Conservation (phyloP, 2,888 invertebrate species). For the Orchesella flavescens region DNA sequence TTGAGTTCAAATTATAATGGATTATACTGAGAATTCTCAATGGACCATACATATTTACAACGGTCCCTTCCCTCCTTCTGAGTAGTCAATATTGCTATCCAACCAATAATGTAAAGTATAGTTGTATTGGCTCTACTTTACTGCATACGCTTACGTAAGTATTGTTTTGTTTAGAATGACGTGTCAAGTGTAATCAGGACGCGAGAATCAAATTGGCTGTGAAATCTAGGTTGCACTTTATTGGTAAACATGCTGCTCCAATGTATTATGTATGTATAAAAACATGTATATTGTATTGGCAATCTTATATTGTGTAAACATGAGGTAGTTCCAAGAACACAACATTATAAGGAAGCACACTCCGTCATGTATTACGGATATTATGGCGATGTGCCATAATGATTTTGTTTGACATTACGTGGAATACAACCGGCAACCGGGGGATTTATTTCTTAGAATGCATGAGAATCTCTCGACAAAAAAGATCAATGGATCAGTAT, state of each 20-base stretch:
- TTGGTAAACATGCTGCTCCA: constrained; percentile 11
- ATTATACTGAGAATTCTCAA: too few relatives aligned
- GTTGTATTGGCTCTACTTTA: too few relatives aligned
- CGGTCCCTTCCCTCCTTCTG: too few relatives aligned
- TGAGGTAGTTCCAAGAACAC: background rate
- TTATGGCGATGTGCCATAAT: constrained; percentile 24
- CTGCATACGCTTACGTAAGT: too few relatives aligned
- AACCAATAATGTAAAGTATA: too few relatives aligned
- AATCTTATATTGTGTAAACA: background rate
- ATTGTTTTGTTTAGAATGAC: too few relatives aligned
- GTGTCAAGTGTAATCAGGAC: background rate
- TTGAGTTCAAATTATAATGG: too few relatives aligned
- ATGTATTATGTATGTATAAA: too few relatives aligned
- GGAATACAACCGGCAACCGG: background rate
- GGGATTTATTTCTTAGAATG: background rate
- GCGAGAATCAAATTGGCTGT: constrained; percentile 32
- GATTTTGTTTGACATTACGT: background rate
- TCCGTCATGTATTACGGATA: too few relatives aligned
- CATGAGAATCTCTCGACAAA: background rate
- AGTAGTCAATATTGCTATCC: too few relatives aligned
- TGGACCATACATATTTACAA: too few relatives aligned
- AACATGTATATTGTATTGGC: background rate
- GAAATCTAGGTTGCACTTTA: constrained; percentile 43
- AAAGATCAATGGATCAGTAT: background rate
- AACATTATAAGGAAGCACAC: too few relatives aligned